A percentile compares a stretch with the other conserved stretches of the same genome.
Evolutionary conservation across 2,888 invertebrate species (phyloP).

Genomic region (Chaitophorus viminalis): DNA sequence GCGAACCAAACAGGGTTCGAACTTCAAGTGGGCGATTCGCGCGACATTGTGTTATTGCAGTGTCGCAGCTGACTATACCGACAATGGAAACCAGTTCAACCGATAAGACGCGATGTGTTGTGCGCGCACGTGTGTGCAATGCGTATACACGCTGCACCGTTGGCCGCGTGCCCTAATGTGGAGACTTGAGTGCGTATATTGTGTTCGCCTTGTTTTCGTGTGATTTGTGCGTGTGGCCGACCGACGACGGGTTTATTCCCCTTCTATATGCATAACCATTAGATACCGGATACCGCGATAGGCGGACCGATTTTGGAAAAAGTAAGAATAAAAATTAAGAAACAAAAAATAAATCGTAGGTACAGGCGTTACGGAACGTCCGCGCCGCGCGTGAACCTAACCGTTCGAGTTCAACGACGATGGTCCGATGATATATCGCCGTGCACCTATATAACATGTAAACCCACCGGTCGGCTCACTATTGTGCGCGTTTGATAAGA

Average conservation of each 20-base stretch:
- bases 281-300: constrained; percentile 25
- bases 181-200: constrained; percentile 9
- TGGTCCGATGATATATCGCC: constrained; percentile 22
- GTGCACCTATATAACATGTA: too few relatives aligned
- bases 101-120: constrained; percentile 50
- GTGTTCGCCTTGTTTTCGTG: not conserved
- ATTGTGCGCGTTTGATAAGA: constrained; percentile 5
- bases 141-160: not conserved
- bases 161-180: constrained; percentile 45
- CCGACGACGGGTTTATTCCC: constrained; percentile 6
- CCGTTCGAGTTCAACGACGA: not conserved
- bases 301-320: not conserved
- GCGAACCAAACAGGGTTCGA: constrained; percentile 7
- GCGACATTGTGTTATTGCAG: not conserved
- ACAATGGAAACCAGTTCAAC: constrained; percentile 58
- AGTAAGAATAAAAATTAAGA: not conserved
- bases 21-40: not conserved
- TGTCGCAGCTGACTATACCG: constrained; percentile 2
- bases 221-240: not conserved
- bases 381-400: not conserved
- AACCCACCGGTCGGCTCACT: constrained; percentile 1
- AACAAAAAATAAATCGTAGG: too few relatives aligned
- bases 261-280: constrained; percentile 10
- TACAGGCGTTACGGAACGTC: not conserved
- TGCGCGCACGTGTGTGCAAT: constrained; percentile 9